Base-by-base conservation (phyloP, 2,888 invertebrate species). In the Microctonus brassicae region DNA sequence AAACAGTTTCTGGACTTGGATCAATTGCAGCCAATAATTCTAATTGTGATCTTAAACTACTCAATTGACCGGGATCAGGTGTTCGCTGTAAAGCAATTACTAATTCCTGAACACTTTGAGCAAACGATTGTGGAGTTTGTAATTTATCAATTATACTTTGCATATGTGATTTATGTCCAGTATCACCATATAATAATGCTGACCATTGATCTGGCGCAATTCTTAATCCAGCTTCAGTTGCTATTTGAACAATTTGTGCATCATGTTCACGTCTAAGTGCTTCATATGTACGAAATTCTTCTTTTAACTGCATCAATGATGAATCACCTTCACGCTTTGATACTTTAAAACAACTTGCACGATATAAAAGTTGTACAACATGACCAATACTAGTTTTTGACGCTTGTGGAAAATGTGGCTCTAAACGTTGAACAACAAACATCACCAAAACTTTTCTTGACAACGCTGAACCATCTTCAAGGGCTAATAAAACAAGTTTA, bases 121-220 rank as follows among this genome's bases (percentile, higher is more conserved):
- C 93, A 89, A 98, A 98, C 0, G 96, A 95, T 84, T 96, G 95
- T 0, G 97, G 97, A 7, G 96, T 97, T 89, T 97, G 97, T 73
- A 97, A 89, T 89, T 97, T 96, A 86, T 96, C 96, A 81, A 94
- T 93, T 78, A 94, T 94, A 82, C 94, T 94, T 88, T 99, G 99
- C 98, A 99, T 99, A 86, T 99, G 97, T 9, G 97, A 96, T 85
- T 98, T 98, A 85, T 98, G 98, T 4, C 93, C 92, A 0, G 95
- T 94, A 86, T 99, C 99, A 0, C 99, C 99, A 84, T 99, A 99
- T 0, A 99, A 89, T 60, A 99, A 88, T 0, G 98, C 95, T 1
- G 97, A 97, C 99, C 99, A 99, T 86, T 99, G 98, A 86, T 99
- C 99, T 0, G 99, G 98, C 0, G 98, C 97, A 75, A 99, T 99